Base-by-base conservation (phyloP, 2,113 vertebrate species). In the Casuarius casuarius region DNA sequence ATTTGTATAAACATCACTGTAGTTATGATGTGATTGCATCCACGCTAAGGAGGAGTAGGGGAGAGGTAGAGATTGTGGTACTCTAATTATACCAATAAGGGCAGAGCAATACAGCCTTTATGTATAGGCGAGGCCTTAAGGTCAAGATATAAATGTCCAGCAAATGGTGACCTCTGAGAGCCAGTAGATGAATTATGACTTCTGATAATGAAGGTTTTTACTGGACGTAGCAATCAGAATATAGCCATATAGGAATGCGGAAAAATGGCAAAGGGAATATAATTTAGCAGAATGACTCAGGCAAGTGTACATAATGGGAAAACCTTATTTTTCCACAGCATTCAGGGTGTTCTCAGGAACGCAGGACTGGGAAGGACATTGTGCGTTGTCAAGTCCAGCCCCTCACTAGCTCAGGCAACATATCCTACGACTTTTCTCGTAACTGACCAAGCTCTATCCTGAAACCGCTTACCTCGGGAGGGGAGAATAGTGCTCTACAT, bases 241-340 rank as follows among this genome's bases (percentile, higher is more conserved):
- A 52, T 10, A 70, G 70, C 28, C 58, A 31, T 25, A 54, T 26
- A 73, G 31, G 90, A 92, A 87, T n/a, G 59, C 12, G 5, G 87
- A 61, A 89, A 94, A 91, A 79, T 35, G 22, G 31, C 84, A 87
- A 23, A 0, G 0, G 66, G 70, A 63, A 44, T 33, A 21, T 4
- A 16, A 61, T 40, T 56, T 44, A 75, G 16, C 68, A 72, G 46
- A 86, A 83, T 12, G 1, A 72, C 65, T 84, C 10, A 22, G 79
- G 66, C 61, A 94, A 92, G 70, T n/a, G 44, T 31, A 48, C 15
- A 35, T 56, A 48, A 91, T 44, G 13, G 77, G 91, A 89, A 94
- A 96, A 79, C 3, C 61, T 65, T 68, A 5, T 89, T 95, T 95
- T 95, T 96, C 91, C 91, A 61, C 48, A 33, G 31, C 3, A 29